These are phyloP conservation scores for Megathymus violae DNA, from an alignment of 1,140 invertebrate genomes.

Conservation along the genomic window DNA sequence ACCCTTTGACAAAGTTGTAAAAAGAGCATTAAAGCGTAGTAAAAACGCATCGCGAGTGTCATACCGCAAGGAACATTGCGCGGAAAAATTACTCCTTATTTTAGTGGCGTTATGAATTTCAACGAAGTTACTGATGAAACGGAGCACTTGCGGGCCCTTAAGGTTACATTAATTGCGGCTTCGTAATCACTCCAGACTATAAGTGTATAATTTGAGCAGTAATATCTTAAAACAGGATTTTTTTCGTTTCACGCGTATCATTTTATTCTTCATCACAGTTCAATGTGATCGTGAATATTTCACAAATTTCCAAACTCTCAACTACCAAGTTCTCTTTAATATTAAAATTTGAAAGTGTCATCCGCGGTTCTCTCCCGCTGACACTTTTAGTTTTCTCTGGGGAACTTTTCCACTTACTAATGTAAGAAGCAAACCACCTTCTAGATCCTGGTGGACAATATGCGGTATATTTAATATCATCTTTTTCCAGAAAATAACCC, in stretches of 20 bases:
- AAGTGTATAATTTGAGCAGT: constrained; percentile 37
- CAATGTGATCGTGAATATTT: constrained; percentile 6
- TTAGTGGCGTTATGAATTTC: constrained; percentile 80
- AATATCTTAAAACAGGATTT: constrained; percentile 30
- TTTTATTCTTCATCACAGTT: constrained; percentile 1
- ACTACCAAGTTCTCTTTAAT: constrained; percentile 25
- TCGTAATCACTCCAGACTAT: constrained; percentile 39
- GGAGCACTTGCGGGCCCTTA: constrained; percentile 51
- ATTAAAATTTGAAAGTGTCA: constrained; percentile 34
- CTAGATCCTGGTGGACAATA: constrained; percentile 21
- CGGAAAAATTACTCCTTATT: constrained; percentile 68
- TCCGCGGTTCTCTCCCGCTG: constrained; percentile 26
- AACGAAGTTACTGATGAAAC: constrained; percentile 71
- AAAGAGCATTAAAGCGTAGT: constrained; percentile 81
- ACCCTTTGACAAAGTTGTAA: constrained; percentile 82
- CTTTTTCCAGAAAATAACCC: background rate
- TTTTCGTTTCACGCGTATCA: background rate
- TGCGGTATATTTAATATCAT: constrained; percentile 6
- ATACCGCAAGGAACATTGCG: constrained; percentile 45
- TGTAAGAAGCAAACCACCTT: constrained; percentile 30
- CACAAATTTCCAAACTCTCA: constrained; percentile 32
- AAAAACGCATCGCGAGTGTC: constrained; percentile 74
- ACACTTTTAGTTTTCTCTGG: constrained; percentile 25
- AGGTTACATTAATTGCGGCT: constrained; percentile 50
- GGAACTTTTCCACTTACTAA: constrained; percentile 34